Percentiles rank a stretch among this genome's conserved stretches.
Conservation (phyloP, 2,888 invertebrate genomes). For the Scaptomyza polygonia region DNA sequence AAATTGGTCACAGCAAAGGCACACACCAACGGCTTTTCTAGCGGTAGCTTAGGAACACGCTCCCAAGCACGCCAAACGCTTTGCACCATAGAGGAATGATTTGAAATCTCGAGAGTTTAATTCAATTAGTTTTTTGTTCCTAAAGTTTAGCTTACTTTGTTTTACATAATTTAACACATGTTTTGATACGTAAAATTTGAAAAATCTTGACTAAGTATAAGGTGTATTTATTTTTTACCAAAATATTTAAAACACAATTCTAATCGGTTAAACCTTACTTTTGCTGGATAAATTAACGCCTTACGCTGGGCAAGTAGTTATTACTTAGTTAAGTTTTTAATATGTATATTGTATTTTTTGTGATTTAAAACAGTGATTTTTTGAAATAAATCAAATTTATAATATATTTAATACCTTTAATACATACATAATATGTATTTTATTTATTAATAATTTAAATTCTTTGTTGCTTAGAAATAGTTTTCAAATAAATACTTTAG, state of each 20-base stretch:
- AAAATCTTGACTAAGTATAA: background rate
- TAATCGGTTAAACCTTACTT: background rate
- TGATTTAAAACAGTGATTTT: constrained; percentile 55
- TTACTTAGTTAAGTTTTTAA: constrained; percentile 5
- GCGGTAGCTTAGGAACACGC: constrained; percentile 63
- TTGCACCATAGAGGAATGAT: constrained; percentile 80
- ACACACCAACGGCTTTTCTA: constrained; percentile 38
- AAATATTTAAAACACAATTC: background rate
- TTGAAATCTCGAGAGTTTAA: no score
- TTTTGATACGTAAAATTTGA: background rate
- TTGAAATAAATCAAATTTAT: constrained; percentile 33
- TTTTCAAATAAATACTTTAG: no score
- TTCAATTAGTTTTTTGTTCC: constrained; percentile 34
- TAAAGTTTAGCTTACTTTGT: constrained; percentile 20
- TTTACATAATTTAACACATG: background rate
- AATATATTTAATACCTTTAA: no score
- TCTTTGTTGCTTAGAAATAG: no score
- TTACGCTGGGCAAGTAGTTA: background rate
- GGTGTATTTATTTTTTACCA: background rate
- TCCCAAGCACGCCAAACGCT: constrained; percentile 64
- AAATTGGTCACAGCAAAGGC: constrained; percentile 41
- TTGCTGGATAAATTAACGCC: background rate
- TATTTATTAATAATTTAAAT: no score
- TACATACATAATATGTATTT: no score
- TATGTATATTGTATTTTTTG: constrained; percentile 32